Evolutionary conservation across 2,888 invertebrate genomes (phyloP).

Genomic region (Junonia oenone): DNA sequence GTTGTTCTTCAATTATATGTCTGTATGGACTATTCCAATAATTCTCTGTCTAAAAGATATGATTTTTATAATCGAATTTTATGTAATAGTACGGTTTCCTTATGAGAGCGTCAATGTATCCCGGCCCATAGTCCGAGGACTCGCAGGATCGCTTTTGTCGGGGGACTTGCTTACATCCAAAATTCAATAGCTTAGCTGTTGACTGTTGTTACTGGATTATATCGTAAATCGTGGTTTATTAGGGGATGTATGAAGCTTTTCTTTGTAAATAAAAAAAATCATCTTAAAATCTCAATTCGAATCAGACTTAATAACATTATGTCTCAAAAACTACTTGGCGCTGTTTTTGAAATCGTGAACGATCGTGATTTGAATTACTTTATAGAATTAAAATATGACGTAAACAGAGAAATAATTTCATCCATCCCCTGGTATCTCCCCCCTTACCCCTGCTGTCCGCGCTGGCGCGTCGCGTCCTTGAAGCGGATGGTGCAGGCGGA

Average conservation of each 20-base stretch:
- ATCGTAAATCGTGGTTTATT: not conserved
- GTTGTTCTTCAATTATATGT: too few species aligned
- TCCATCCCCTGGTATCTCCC: not conserved
- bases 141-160: constrained; percentile 30
- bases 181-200: constrained; percentile 7
- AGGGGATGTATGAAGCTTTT: not conserved
- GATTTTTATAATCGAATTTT: constrained; percentile 38
- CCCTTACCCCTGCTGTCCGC: constrained; percentile 29
- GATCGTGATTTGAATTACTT: too few species aligned
- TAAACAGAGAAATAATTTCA: not conserved
- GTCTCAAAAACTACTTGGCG: too few species aligned
- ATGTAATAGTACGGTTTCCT: constrained; percentile 46
- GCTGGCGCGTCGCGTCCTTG: constrained; percentile 69
- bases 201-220: constrained; percentile 10
- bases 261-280: not conserved
- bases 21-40: not conserved
- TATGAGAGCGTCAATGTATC: constrained; percentile 37
- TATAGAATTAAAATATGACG: not conserved
- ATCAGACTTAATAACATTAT: not conserved
- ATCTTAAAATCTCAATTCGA: not conserved
- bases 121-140: constrained; percentile 34
- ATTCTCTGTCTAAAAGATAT: constrained; percentile 29
- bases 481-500: constrained; percentile 80
- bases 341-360: too few species aligned
- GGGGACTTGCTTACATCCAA: constrained; percentile 13